These are phyloP conservation scores for Eublepharis macularius DNA, from an alignment of 2,113 vertebrate genomes.

Conservation along the genomic window DNA sequence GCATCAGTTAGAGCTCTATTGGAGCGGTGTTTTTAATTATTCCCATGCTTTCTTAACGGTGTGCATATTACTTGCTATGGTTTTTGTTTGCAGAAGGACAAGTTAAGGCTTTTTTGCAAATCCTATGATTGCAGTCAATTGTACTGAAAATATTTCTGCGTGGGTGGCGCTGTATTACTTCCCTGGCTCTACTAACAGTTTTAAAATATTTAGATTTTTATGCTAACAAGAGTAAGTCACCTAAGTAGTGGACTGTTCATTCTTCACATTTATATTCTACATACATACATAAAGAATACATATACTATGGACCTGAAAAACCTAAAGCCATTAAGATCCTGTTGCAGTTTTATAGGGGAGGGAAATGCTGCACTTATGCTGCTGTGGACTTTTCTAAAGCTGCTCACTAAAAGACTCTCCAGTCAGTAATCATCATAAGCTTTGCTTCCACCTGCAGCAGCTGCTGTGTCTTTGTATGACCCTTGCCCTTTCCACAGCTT, in stretches of 20 bases:
- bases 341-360: background rate
- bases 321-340: background rate
- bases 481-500: background rate
- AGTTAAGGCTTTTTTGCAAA: too few relatives aligned
- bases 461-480: background rate
- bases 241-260: too few relatives aligned
- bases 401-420: background rate
- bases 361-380: background rate
- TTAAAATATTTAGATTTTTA: background rate
- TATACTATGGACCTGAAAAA: background rate
- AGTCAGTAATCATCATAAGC: background rate
- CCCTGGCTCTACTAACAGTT: background rate
- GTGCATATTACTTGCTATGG: too few relatives aligned
- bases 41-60: too few relatives aligned
- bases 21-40: too few relatives aligned
- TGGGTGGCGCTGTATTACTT: too few relatives aligned
- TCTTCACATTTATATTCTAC: too few relatives aligned
- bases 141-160: too few relatives aligned
- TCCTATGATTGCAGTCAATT: too few relatives aligned
- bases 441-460: background rate
- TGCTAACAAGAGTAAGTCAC: background rate
- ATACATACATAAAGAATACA: background rate
- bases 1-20: too few relatives aligned
- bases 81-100: too few relatives aligned
- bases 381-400: background rate